Evolutionary conservation across 2,113 vertebrate genomes (phyloP).

Genomic region (Xiphophorus couchianus): DNA sequence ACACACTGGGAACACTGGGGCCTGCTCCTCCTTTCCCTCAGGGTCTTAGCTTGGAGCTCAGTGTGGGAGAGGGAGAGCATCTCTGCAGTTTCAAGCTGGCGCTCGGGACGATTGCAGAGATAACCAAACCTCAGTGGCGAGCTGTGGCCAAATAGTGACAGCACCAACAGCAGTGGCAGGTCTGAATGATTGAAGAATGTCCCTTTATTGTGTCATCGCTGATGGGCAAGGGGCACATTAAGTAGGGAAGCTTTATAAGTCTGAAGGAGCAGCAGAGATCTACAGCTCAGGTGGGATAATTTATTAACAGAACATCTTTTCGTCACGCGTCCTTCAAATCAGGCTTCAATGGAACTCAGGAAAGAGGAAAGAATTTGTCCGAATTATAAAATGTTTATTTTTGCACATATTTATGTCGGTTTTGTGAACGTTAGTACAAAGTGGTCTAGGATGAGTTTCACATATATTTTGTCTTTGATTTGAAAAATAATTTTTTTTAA

Average conservation of each 20-base stretch:
- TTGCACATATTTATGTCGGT: too few species aligned
- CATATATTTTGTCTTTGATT: too few species aligned
- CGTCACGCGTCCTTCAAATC: too few species aligned
- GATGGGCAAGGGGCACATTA: neutral
- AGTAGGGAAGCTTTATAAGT: neutral
- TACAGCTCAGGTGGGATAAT: neutral
- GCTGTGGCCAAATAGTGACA: slow-evolving; percentile 21
- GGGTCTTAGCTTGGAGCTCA: slow-evolving; percentile 45
- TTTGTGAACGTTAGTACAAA: too few species aligned
- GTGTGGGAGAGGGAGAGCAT: slow-evolving; percentile 22
- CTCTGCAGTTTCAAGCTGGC: slow-evolving; percentile 45
- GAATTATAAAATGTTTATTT: too few species aligned
- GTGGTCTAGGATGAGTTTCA: too few species aligned
- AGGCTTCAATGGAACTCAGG: neutral
- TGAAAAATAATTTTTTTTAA: too few species aligned
- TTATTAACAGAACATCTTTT: neutral
- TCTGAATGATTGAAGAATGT: neutral
- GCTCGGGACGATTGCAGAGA: slow-evolving; percentile 29
- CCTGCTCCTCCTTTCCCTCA: slow-evolving; percentile 26
- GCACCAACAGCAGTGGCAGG: neutral
- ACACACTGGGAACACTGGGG: slow-evolving; percentile 36
- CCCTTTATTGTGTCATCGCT: neutral
- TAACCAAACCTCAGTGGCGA: slow-evolving; percentile 22
- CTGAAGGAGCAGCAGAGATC: neutral
- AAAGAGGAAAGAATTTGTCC: neutral